phyloP scores from a whole-genome alignment of 2,888 invertebrate genomes.

The Blastobasis adustella region DNA sequence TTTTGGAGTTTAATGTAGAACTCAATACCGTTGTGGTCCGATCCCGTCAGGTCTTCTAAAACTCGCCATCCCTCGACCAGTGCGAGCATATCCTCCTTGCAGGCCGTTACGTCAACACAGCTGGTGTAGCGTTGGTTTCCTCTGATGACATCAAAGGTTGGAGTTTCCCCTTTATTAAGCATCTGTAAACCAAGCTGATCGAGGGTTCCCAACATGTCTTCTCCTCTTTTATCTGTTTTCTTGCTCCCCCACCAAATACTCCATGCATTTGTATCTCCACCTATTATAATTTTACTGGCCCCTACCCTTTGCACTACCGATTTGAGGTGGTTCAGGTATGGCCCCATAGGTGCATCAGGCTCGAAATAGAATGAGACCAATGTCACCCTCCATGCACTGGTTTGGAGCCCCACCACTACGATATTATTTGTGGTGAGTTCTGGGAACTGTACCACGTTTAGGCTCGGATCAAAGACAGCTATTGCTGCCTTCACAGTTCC shows the following conservation, averaged over 20 bases:
- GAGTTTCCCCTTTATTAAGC: constrained; percentile 4
- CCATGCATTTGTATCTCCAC: neutral
- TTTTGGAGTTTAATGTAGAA: no score
- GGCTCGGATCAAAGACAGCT: neutral
- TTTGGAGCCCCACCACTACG: neutral
- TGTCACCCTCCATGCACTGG: neutral
- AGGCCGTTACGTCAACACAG: constrained; percentile 5
- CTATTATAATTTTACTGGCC: neutral
- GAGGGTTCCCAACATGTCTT: neutral
- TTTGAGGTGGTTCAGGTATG: neutral
- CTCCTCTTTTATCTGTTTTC: constrained; percentile 10
- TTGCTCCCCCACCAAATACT: neutral
- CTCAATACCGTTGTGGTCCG: no score
- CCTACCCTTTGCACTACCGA: neutral
- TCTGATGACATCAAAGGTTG: neutral
- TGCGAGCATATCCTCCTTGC: no score
- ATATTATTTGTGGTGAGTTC: neutral
- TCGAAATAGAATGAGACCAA: neutral
- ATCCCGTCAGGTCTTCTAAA: no score
- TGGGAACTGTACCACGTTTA: neutral
- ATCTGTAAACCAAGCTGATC: constrained; percentile 1
- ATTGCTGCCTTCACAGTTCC: neutral
- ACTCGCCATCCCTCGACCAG: no score
- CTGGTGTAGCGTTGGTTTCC: no score
- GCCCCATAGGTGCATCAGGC: neutral